These are phyloP conservation scores for Bombus balteatus DNA, from an alignment of 1,140 invertebrate genomes.

Conservation along the genomic window DNA sequence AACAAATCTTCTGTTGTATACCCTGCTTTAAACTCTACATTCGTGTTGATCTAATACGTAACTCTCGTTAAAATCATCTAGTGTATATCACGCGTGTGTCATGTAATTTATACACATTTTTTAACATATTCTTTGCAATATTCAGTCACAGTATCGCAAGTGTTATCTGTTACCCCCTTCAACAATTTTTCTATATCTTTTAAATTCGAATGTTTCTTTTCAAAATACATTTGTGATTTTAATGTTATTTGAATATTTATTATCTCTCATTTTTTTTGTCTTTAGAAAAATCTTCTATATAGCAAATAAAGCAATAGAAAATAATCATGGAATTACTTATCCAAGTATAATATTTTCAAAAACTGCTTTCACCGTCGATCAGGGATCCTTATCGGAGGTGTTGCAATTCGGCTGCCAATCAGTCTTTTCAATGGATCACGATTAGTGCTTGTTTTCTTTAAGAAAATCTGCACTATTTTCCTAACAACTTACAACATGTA, in stretches of 20 bases:
- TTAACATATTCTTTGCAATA: slow-evolving; percentile 33
- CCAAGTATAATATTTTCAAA: slow-evolving; percentile 7
- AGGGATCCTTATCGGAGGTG: slow-evolving; percentile 17
- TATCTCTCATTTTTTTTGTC: background rate
- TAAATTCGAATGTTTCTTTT: slow-evolving; percentile 33
- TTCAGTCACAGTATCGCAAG: background rate
- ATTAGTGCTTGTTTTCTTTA: slow-evolving; percentile 19
- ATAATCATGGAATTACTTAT: slow-evolving; percentile 20
- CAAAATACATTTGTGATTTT: background rate
- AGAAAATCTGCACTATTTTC: slow-evolving; percentile 37
- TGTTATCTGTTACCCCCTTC: background rate
- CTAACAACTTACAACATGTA: slow-evolving; percentile 64
- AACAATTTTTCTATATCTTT: slow-evolving; percentile 14
- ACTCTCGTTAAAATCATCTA: slow-evolving; percentile 56
- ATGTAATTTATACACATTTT: slow-evolving; percentile 35
- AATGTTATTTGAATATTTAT: background rate
- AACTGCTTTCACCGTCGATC: slow-evolving; percentile 29
- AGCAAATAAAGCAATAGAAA: slow-evolving; percentile 5
- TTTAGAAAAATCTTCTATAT: background rate
- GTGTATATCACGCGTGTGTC: background rate
- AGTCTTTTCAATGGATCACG: slow-evolving; percentile 9
- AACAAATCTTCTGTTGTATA: slow-evolving; percentile 83
- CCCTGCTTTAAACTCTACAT: slow-evolving; percentile 76
- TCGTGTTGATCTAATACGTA: slow-evolving; percentile 54
- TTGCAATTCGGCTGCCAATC: slow-evolving; percentile 33